These are phyloP conservation scores for Peromyscus californicus DNA, from an alignment of 2,113 vertebrate genomes.

Conservation along the genomic window DNA sequence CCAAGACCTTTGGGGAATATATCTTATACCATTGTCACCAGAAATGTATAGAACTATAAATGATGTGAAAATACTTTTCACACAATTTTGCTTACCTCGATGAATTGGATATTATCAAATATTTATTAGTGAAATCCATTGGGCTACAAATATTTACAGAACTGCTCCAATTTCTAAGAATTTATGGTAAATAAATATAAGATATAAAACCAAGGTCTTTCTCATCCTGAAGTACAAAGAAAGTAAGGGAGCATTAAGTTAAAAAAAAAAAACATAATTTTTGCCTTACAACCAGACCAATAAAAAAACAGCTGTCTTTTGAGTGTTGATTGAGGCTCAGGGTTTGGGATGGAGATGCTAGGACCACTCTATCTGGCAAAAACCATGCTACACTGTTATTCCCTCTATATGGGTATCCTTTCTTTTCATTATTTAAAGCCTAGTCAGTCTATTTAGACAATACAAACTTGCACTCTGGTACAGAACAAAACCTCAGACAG, in stretches of 20 bases:
- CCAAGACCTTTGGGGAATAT: background rate
- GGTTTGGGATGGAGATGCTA: background rate
- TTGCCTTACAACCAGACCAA: background rate
- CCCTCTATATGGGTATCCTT: background rate
- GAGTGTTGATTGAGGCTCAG: background rate
- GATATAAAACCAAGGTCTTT: background rate
- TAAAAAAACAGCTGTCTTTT: background rate
- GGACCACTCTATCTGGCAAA: background rate
- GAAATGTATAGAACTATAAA: background rate
- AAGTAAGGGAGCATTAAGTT: background rate
- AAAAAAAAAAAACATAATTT: background rate
- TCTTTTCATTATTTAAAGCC: background rate
- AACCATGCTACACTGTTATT: background rate
- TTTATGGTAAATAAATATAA: conserved; percentile 11
- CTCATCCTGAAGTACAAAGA: background rate
- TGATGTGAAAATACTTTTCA: background rate
- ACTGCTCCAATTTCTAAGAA: background rate
- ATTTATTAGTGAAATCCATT: background rate
- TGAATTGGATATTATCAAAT: background rate
- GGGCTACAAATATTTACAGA: background rate
- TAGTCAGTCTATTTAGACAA: background rate
- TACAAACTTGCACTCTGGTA: background rate
- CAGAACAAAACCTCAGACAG: background rate
- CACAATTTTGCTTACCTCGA: background rate
- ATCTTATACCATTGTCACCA: background rate